phyloP scores from a whole-genome alignment of 2,797 vertebrate genomes.

The Coreius guichenoti region DNA sequence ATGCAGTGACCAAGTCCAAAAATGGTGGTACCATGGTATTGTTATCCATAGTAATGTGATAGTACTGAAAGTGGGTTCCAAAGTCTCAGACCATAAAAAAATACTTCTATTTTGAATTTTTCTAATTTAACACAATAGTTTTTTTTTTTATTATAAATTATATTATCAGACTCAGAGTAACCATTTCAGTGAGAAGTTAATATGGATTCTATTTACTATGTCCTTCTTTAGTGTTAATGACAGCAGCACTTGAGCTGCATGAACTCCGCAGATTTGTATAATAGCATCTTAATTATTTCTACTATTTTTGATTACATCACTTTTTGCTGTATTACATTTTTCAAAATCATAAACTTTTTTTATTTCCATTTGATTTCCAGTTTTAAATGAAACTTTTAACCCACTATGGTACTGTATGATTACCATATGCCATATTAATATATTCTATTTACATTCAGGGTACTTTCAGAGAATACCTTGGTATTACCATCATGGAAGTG shows the following conservation, averaged over 20 bases:
- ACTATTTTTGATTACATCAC: no score
- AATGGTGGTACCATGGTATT: neutral
- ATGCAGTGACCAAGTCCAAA: neutral
- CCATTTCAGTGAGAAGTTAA: neutral
- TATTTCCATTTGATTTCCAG: neutral
- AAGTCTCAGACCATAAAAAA: neutral
- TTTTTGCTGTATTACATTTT: no score
- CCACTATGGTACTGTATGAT: neutral
- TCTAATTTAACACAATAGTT: neutral
- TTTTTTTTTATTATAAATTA: neutral
- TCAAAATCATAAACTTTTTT: neutral
- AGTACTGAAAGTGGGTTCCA: neutral
- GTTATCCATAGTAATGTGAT: neutral
- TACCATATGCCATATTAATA: neutral
- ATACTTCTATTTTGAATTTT: neutral
- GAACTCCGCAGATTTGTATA: neutral
- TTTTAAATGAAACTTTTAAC: neutral
- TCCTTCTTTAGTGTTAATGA: neutral
- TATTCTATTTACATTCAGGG: neutral
- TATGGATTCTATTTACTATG: neutral
- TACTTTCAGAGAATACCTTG: neutral
- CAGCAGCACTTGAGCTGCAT: neutral
- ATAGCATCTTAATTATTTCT: no score
- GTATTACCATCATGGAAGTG: neutral
- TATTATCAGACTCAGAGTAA: neutral